phyloP scores from a whole-genome alignment of 2,113 vertebrate species.

The Trogon melanurus region DNA sequence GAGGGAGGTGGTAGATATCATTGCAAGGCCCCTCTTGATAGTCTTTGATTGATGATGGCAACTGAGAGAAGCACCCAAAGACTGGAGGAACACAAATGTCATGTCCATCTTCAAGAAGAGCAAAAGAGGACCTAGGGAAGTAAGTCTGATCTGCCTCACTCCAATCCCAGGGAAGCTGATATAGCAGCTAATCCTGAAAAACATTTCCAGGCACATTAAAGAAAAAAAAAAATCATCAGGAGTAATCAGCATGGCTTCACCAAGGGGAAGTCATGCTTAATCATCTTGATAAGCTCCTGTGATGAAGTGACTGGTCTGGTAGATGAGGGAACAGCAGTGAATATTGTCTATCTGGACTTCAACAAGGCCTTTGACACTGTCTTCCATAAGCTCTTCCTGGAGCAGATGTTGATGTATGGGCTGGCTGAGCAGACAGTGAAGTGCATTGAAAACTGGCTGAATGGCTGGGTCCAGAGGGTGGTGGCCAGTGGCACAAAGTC shows the following conservation, averaged over 20 bases:
- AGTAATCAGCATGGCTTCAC: not conserved
- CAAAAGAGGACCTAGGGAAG: not conserved
- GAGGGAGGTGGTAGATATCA: not conserved
- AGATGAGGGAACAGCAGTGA: not conserved
- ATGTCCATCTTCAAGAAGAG: not conserved
- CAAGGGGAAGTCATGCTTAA: not conserved
- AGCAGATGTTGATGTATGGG: not conserved
- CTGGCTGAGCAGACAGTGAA: not conserved
- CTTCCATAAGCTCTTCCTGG: not conserved
- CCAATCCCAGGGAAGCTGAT: not conserved
- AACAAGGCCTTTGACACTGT: not conserved
- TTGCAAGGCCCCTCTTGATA: not conserved
- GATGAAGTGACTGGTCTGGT: not conserved
- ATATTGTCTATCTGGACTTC: not conserved
- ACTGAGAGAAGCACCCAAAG: not conserved
- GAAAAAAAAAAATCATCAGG: not conserved
- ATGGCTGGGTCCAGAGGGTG: not conserved
- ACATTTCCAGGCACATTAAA: not conserved
- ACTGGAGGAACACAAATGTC: not conserved
- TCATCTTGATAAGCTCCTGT: not conserved
- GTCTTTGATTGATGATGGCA: not conserved
- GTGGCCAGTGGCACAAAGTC: not conserved
- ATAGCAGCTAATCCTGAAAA: not conserved
- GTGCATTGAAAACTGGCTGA: not conserved
- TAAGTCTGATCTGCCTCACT: not conserved